Conservation (phyloP, 2,113 vertebrate genomes). For the Merops nubicus region DNA sequence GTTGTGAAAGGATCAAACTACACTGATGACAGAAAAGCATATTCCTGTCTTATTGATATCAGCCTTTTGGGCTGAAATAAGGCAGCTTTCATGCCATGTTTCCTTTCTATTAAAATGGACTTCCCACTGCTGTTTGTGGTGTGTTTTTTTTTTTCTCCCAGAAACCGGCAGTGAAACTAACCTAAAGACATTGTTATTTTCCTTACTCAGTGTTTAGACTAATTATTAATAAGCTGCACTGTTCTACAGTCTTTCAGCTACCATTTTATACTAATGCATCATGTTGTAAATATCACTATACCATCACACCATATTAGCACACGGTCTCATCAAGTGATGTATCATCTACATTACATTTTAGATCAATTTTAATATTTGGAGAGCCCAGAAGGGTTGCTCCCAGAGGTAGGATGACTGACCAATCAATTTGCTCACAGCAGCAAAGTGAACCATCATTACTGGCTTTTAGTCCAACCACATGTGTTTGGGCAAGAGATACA, state of each 20-base stretch:
- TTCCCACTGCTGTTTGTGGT: not conserved
- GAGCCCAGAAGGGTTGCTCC: conserved; percentile 9
- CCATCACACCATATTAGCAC: not conserved
- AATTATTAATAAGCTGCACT: not conserved
- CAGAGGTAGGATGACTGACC: not conserved
- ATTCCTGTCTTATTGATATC: not conserved
- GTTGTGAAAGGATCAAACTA: conserved; percentile 35
- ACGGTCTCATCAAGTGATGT: not conserved
- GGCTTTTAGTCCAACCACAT: not conserved
- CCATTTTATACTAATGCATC: not conserved
- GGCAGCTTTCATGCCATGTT: not conserved
- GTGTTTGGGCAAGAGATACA: not conserved
- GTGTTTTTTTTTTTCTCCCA: not conserved
- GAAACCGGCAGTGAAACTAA: not conserved
- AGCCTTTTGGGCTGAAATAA: not conserved
- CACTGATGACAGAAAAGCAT: conserved; percentile 9
- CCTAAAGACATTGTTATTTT: not conserved
- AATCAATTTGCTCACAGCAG: conserved; percentile 25
- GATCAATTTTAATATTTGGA: conserved; percentile 47
- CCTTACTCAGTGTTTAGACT: not conserved
- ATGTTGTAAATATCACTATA: not conserved
- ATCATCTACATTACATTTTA: not conserved
- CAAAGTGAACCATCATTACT: not conserved
- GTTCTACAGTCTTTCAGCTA: not conserved
- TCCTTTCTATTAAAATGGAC: not conserved